These are phyloP conservation scores for Drosophila setifemur DNA, from an alignment of 1,140 invertebrate species.

Conservation along the genomic window DNA sequence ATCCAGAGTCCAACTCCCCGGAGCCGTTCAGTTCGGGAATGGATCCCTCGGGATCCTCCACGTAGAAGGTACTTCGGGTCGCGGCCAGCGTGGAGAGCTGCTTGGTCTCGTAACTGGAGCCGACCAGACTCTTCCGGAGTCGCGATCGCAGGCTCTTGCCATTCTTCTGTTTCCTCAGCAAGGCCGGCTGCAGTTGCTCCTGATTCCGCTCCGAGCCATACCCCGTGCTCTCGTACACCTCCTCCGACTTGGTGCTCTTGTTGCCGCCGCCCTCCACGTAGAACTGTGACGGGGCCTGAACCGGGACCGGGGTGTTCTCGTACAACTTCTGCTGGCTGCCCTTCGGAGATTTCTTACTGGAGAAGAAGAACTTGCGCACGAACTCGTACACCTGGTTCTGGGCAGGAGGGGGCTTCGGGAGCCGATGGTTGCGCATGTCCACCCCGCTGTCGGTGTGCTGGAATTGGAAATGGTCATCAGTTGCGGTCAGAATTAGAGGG, in stretches of 20 bases:
- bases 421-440: conserved; percentile 84
- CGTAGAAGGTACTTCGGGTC: conserved; percentile 86
- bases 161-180: conserved; percentile 82
- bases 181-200: conserved; percentile 31
- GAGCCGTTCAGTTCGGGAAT: conserved; percentile 57
- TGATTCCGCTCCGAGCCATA: conserved; percentile 41
- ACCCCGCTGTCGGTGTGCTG: conserved; percentile 83
- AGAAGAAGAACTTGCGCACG: conserved; percentile 85
- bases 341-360: conserved; percentile 84
- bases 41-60: conserved; percentile 83
- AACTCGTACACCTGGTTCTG: conserved; percentile 83
- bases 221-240: conserved; percentile 61
- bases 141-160: conserved; percentile 83
- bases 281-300: conserved; percentile 62
- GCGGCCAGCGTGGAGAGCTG: conserved; percentile 56
- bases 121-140: conserved; percentile 83
- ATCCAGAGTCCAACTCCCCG: conserved; percentile 85
- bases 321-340: conserved; percentile 78
- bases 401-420: conserved; percentile 84
- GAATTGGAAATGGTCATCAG: not conserved
- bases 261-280: conserved; percentile 53
- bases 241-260: conserved; percentile 27
- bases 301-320: conserved; percentile 68
- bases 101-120: conserved; percentile 82
- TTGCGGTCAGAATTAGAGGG: no score